Percentiles rank a stretch among this genome's conserved stretches.
These are phyloP conservation scores for Lepidocyrtinus sp. DNA, from an alignment of 2,888 invertebrate species.

Conservation along the genomic window DNA sequence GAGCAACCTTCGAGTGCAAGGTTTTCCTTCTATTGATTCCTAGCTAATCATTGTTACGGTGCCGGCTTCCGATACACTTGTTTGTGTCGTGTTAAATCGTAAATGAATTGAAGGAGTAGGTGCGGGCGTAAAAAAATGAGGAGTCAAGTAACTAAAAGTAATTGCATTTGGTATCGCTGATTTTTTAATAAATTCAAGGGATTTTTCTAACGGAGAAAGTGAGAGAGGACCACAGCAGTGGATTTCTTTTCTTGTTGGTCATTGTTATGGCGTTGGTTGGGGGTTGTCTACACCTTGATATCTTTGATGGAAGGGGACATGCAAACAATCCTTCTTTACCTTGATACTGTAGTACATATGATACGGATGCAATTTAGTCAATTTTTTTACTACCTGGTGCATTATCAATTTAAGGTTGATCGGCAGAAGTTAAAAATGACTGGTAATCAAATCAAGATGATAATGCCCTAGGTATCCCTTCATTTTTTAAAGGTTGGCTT, in stretches of 20 bases:
- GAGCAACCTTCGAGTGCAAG: conserved; percentile 62
- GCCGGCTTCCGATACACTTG: conserved; percentile 29
- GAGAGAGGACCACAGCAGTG: not conserved
- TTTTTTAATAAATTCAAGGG: not conserved
- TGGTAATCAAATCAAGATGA: not conserved
- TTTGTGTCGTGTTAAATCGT: not conserved
- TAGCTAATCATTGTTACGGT: conserved; percentile 49
- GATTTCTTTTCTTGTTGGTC: not conserved
- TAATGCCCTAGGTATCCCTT: not conserved
- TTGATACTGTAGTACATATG: conserved; percentile 16
- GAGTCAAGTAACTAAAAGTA: not conserved
- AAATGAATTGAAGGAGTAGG: not conserved
- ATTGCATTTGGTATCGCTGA: not conserved
- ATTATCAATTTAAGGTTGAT: too few relatives aligned
- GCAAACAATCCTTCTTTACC: conserved; percentile 34
- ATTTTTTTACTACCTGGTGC: too few relatives aligned
- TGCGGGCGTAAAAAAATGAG: not conserved
- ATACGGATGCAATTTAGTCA: not conserved
- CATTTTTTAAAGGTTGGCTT: too few relatives aligned
- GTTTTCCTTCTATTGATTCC: conserved; percentile 61
- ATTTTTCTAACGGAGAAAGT: not conserved
- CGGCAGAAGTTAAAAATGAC: too few relatives aligned
- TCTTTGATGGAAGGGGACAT: conserved; percentile 35
- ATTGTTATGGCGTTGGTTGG: conserved; percentile 20
- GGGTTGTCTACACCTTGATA: conserved; percentile 40